Percentiles rank a stretch among this genome's conserved stretches.
Evolutionary conservation across 2,888 invertebrate species (phyloP).

Genomic region (Amblyjoppa proteus): DNA sequence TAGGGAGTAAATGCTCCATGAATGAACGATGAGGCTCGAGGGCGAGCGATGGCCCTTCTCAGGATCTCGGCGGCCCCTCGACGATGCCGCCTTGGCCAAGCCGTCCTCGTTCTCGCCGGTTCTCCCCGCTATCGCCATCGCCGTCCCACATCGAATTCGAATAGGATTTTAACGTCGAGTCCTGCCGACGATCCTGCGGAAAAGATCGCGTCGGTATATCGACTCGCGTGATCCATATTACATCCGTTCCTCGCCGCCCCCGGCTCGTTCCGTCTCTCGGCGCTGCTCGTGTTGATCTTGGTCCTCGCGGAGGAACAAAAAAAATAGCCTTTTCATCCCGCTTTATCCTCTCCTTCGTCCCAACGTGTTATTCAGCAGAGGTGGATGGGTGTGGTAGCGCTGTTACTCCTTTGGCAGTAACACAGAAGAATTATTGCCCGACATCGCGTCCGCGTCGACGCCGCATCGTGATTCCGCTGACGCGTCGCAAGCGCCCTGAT

Average conservation of each 20-base stretch:
- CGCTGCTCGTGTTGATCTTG: constrained; percentile 3
- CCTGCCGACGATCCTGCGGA: constrained; percentile 2
- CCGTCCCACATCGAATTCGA: constrained; percentile 75
- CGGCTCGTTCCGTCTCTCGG: neutral
- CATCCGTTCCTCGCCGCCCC: constrained; percentile 63
- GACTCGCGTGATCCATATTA: constrained; percentile 76
- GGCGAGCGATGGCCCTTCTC: constrained; percentile 70
- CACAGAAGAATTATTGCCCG: constrained; percentile 48
- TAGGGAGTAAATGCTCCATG: constrained; percentile 84
- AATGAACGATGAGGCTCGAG: constrained; percentile 84
- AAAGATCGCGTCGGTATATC: constrained; percentile 75
- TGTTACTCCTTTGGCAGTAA: constrained; percentile 22
- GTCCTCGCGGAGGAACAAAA: constrained; percentile 9
- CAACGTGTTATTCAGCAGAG: neutral
- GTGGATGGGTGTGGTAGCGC: neutral
- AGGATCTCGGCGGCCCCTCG: constrained; percentile 46
- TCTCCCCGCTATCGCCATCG: constrained; percentile 21
- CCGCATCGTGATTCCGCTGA: constrained; percentile 69
- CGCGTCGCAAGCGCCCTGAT: constrained; percentile 63
- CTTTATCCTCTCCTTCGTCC: constrained; percentile 37
- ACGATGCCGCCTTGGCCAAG: constrained; percentile 40
- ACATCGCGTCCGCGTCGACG: constrained; percentile 43
- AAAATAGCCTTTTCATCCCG: constrained; percentile 6
- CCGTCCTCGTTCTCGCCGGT: constrained; percentile 61
- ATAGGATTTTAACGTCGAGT: constrained; percentile 78